Base-by-base conservation (phyloP, 2,797 vertebrate genomes). In the Pseudochromis fuscus region DNA sequence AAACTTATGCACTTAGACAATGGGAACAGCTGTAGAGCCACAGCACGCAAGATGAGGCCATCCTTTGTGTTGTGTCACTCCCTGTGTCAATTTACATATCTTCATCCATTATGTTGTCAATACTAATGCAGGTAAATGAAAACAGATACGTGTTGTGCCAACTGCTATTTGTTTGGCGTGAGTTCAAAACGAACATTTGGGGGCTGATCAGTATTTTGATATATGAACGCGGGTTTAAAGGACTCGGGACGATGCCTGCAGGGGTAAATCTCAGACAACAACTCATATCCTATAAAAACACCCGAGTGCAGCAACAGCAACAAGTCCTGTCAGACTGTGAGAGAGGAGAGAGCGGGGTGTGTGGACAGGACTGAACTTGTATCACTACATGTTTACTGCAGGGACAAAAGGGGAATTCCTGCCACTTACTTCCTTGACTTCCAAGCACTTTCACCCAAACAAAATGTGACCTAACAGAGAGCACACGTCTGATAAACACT, bases 351-450 rank as follows among this genome's bases (percentile, higher is more conserved):
- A 21, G 21, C 21, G 13, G 19, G 67, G 59, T 7, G 50, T 65
- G 72, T 33, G 24, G 77, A 67, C 84, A 63, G 55, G 86, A 31
- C 75, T 33, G 24, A 28, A 81, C 83, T 73, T 66, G 86, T 55
- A 55, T 70, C 44, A 28, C 49, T 71, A 12, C 33, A 31, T 71
- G 79, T 82, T 82, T 84, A 67, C 68, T 35, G 44, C 70, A 62
- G 51, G 27, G 44, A 56, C 13, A 5, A 15, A 13, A 12, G 48
- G 78, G 82, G 16, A 75, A 83, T 83, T 79, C 71, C 76, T 61
- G 21, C 27, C 38, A 3, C 24, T 11, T 6, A 45, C 49, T 68
- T 79, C 59, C 31, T 59, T 56, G 27, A 73, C 48, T 52, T 65
- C 18, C 10, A 1, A 31, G 12, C 0, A 31, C 67, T 76, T 81